These are phyloP conservation scores for Mohoua ochrocephala DNA, from an alignment of 2,113 vertebrate genomes.

Conservation along the genomic window DNA sequence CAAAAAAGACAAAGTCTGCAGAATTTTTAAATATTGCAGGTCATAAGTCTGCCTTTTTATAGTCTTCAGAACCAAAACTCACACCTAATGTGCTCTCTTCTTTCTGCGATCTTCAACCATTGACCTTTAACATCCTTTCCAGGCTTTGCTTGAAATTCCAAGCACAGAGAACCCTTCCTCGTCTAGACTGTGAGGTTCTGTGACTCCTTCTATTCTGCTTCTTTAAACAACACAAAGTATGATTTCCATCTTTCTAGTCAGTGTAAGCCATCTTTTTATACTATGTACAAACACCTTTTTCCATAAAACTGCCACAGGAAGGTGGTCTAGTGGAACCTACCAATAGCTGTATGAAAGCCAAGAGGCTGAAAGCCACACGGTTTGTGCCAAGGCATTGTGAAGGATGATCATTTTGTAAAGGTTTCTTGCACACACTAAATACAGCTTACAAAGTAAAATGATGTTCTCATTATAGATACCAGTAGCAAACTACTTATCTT, in stretches of 20 bases:
- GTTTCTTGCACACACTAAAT: background rate
- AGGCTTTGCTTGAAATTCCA: background rate
- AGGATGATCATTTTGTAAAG: background rate
- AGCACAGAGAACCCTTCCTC: background rate
- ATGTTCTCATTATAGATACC: background rate
- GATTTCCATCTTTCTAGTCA: background rate
- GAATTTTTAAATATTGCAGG: background rate
- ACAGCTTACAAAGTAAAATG: background rate
- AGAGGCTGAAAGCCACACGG: background rate
- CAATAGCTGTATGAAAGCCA: background rate
- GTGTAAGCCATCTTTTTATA: background rate
- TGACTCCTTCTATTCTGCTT: background rate
- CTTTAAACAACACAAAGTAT: background rate
- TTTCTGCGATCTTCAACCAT: background rate
- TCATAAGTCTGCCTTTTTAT: background rate
- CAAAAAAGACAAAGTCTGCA: background rate
- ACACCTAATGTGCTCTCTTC: background rate
- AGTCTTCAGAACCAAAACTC: background rate
- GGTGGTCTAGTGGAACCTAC: background rate
- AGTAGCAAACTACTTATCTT: background rate
- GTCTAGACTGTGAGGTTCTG: background rate
- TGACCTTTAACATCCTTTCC: background rate
- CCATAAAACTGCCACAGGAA: background rate
- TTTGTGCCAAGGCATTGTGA: background rate
- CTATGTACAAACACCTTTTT: background rate